A percentile compares a stretch with the other conserved stretches of the same genome.
Evolutionary conservation across 1,140 invertebrate genomes (phyloP).

Genomic region (Oreohelix idahoensis): DNA sequence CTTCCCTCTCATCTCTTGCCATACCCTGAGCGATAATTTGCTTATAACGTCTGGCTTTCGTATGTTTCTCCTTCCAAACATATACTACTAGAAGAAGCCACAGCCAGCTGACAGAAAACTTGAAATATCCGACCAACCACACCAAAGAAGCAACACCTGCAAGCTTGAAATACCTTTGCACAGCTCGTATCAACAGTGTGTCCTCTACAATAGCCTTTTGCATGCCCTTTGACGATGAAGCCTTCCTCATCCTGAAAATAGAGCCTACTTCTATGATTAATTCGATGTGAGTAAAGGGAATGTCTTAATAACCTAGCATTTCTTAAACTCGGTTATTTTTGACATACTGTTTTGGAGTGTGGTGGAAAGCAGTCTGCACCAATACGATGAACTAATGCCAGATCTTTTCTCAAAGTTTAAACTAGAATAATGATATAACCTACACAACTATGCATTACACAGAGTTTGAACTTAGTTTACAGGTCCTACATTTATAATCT

Average conservation of each 20-base stretch:
- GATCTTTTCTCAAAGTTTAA: too few species aligned
- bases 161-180: constrained; percentile 64
- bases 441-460: too few species aligned
- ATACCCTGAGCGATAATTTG: constrained; percentile 85
- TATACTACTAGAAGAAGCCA: constrained; percentile 85
- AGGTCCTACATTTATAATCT: too few species aligned
- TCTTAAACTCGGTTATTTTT: too few species aligned
- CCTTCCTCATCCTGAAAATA: not conserved
- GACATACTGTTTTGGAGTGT: too few species aligned
- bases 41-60: constrained; percentile 82
- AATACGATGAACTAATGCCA: too few species aligned
- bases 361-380: too few species aligned
- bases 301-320: too few species aligned
- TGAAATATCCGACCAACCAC: constrained; percentile 88
- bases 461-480: too few species aligned
- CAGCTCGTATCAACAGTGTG: constrained; percentile 53
- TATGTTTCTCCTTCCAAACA: constrained; percentile 85
- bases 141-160: constrained; percentile 61
- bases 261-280: too few species aligned
- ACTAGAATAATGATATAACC: too few species aligned
- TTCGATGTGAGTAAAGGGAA: too few species aligned
- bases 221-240: not conserved
- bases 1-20: constrained; percentile 88
- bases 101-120: constrained; percentile 89
- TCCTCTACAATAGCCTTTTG: constrained; percentile 57